phyloP scores from a whole-genome alignment of 2,113 vertebrate species.

The Oenanthe oenanthe region DNA sequence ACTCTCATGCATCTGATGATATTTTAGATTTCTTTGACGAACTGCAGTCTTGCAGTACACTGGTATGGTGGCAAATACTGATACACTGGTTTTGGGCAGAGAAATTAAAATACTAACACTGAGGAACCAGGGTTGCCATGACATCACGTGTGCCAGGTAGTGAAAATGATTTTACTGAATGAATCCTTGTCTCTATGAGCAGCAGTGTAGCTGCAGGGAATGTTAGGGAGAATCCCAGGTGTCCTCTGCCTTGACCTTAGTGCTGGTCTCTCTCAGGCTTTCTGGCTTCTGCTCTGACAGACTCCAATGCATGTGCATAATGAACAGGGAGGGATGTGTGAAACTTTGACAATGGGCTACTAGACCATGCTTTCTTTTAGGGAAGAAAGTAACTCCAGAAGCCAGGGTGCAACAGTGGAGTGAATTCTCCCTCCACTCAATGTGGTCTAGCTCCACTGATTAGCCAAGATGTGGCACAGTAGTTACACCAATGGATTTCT shows the following conservation, averaged over 20 bases:
- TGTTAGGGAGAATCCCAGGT: background rate
- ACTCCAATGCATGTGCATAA: fast-evolving
- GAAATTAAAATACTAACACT: background rate
- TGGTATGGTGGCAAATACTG: background rate
- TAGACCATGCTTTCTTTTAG: background rate
- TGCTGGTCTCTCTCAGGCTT: background rate
- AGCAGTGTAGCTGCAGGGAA: background rate
- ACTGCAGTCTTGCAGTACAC: background rate
- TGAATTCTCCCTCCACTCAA: background rate
- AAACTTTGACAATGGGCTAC: background rate
- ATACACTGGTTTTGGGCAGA: background rate
- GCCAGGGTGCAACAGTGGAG: background rate
- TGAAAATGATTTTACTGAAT: background rate
- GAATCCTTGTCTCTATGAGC: background rate
- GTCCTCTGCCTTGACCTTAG: fast-evolving
- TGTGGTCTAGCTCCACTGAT: background rate
- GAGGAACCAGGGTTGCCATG: background rate
- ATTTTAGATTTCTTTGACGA: background rate
- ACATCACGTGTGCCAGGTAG: background rate
- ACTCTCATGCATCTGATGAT: background rate
- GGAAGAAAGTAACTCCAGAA: background rate
- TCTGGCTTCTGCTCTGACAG: background rate
- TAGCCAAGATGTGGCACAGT: background rate
- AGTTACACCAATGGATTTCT: background rate
- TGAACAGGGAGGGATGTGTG: background rate